Evolutionary conservation across 2,888 invertebrate species (phyloP), one percentile per base, ranked within the genome.

Genomic region (Heliconius cydno): DNA sequence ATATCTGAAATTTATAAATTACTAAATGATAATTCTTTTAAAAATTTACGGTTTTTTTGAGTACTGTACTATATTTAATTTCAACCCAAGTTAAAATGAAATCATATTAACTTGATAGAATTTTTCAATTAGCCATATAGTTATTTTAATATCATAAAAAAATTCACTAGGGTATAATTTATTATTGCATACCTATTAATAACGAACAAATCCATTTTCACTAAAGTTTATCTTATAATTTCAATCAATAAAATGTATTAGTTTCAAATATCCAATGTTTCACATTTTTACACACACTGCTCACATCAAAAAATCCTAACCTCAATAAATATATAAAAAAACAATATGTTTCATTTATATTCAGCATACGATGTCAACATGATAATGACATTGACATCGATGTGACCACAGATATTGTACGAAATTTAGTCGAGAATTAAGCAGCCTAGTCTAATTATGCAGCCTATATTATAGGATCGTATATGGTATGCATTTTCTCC

Each of bases 201-300:
- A 82, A 97, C 95, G 88, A 97, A 97, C 84, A 97, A 93, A 91
- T 97, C 97, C 97, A 97, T 97, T 22, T 71, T 82, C 22, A 34
- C 22, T 38, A 25, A 80, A 41, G 13, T 30, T 80, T 79, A 80
- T n/a, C 22, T 28, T 7, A 6, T n/a, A 28, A 60, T n/a, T 74
- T 74, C 63, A 19, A 52, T 9, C 3, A 22, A 30, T 30, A 9
- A 57, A 52, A 52, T 57, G 4, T 12, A 65, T 65, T 25, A 34
- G 10, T 72, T 3, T 15, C 3, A 57, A 57, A 34, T 73, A 60
- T 60, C 60, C 15, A 57, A 30, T 60, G 12, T 6, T n/a, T 60
- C 13, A 60, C 30, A 57, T 73, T 34, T 60, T 25, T 34, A 38
- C n/a, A 13, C 22, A n/a, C 13, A 52, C 52, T 52, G 52, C 52